phyloP scores from a whole-genome alignment of 2,888 invertebrate species.

The Himalopsyche kuldschensis region DNA sequence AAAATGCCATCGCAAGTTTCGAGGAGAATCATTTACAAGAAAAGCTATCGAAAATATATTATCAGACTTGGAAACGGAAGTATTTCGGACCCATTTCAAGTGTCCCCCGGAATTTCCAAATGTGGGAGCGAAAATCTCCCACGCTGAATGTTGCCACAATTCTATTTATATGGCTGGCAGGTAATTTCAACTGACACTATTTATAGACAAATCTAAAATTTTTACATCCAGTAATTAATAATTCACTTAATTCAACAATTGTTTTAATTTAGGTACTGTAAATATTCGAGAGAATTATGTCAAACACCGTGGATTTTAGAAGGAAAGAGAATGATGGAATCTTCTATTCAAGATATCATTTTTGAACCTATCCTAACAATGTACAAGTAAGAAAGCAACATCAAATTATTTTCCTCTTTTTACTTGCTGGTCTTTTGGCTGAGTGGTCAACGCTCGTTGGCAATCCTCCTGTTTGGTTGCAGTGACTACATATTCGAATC shows the following conservation, averaged over 20 bases:
- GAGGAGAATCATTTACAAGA: slow-evolving; percentile 64
- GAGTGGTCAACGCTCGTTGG: neutral
- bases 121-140: slow-evolving; percentile 51
- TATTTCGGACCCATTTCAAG: slow-evolving; percentile 56
- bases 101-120: slow-evolving; percentile 58
- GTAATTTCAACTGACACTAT: slow-evolving; percentile 44
- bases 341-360: slow-evolving; percentile 91
- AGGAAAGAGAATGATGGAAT: slow-evolving; percentile 75
- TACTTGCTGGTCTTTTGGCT: neutral
- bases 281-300: slow-evolving; percentile 79
- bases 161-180: slow-evolving; percentile 69
- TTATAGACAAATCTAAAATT: neutral
- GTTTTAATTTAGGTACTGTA: slow-evolving; percentile 68
- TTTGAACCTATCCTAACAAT: slow-evolving; percentile 65
- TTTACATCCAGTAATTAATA: neutral
- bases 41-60: slow-evolving; percentile 64
- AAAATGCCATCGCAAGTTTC: slow-evolving; percentile 49
- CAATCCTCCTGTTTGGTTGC: no score
- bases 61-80: slow-evolving; percentile 50
- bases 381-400: slow-evolving; percentile 57
- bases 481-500: neutral
- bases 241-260: neutral
- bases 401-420: slow-evolving; percentile 40
- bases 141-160: slow-evolving; percentile 60
- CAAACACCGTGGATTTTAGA: slow-evolving; percentile 94